Evolutionary conservation across 2,888 invertebrate species (phyloP).

Genomic region (Oscheius sp.): DNA sequence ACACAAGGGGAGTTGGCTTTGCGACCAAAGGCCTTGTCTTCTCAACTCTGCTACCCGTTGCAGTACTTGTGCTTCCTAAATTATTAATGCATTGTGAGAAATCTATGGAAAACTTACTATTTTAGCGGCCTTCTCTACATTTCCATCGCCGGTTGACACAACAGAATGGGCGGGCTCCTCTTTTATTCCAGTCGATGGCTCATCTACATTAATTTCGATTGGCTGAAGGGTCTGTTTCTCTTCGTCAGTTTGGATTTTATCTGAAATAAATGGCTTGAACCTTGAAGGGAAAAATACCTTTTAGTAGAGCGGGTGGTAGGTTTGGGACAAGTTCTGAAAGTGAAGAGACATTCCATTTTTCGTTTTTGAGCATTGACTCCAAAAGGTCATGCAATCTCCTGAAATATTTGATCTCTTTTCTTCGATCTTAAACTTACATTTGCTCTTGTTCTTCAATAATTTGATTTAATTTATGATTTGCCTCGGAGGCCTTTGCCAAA

Average conservation of each 20-base stretch:
- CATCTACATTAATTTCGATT: conserved; percentile 47
- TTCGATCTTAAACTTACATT: neutral
- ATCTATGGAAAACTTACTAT: conserved; percentile 27
- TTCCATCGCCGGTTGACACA: conserved; percentile 29
- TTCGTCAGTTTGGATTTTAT: neutral
- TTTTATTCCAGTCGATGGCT: neutral
- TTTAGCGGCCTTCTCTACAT: conserved; percentile 46
- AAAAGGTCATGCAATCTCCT: neutral
- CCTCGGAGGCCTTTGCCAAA: neutral
- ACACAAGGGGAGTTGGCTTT: conserved; percentile 73
- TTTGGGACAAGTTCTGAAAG: neutral
- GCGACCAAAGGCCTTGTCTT: conserved; percentile 93
- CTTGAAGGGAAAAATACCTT: neutral
- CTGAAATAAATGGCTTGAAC: neutral
- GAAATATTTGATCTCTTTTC: too few species aligned
- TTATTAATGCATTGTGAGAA: neutral
- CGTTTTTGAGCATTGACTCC: neutral
- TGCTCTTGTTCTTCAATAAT: conserved; percentile 9
- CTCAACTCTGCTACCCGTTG: conserved; percentile 89
- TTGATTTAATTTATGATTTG: neutral
- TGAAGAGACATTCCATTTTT: neutral
- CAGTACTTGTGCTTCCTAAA: conserved; percentile 89
- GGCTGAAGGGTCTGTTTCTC: conserved; percentile 30
- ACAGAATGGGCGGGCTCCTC: neutral
- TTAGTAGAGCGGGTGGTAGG: neutral